phyloP scores from a whole-genome alignment of 2,113 vertebrate genomes.

The Leptodactylus fuscus region DNA sequence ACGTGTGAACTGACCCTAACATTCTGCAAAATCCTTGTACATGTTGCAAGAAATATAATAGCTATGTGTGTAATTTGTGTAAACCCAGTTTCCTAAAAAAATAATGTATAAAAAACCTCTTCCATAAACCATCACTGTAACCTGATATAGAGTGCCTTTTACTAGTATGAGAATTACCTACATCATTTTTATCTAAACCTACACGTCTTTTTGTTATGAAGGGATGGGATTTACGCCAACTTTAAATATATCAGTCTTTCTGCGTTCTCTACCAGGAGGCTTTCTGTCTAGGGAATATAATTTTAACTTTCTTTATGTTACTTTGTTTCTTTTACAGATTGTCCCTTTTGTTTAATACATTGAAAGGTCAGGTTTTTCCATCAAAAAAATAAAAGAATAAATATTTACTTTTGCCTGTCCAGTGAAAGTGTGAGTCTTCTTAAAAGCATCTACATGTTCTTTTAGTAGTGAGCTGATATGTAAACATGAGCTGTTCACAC shows the following conservation, averaged over 20 bases:
- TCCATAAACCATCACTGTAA: too few species aligned
- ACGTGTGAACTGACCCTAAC: too few species aligned
- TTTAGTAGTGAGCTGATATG: constrained; percentile 51
- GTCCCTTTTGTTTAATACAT: constrained; percentile 47
- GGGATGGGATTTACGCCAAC: constrained; percentile 14
- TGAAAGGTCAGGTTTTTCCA: constrained; percentile 58
- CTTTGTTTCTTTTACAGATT: constrained; percentile 13
- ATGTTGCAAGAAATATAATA: too few species aligned
- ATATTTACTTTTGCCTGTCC: constrained; percentile 55
- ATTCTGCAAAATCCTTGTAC: too few species aligned
- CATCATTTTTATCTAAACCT: too few species aligned
- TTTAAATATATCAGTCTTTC: too few species aligned
- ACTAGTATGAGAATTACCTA: too few species aligned
- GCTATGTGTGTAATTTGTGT: too few species aligned
- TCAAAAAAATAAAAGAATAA: constrained; percentile 51
- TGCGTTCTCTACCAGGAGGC: constrained; percentile 14
- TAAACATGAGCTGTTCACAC: constrained; percentile 54
- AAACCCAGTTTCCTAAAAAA: too few species aligned
- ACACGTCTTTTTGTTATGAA: constrained; percentile 34
- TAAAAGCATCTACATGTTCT: constrained; percentile 46
- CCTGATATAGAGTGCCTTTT: too few species aligned
- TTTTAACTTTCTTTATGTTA: constrained; percentile 15
- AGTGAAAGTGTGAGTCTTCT: constrained; percentile 48
- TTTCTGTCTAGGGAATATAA: background rate
- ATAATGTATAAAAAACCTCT: too few species aligned